Base-by-base conservation (phyloP, 2,797 vertebrate species). In the Sternarchorhynchus goeldii region DNA sequence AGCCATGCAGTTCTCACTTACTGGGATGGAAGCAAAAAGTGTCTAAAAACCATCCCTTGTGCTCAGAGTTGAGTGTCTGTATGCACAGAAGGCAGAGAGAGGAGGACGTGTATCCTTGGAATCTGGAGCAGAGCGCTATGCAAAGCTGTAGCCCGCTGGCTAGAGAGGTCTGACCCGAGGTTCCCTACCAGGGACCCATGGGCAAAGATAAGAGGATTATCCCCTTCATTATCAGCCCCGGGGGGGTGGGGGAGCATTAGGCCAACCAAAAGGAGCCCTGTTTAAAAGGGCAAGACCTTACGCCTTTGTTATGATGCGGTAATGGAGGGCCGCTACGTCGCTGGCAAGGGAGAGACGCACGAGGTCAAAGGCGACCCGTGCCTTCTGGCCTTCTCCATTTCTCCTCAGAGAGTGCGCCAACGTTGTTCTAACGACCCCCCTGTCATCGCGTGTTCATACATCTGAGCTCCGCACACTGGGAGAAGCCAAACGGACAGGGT, bases 121-220 rank as follows among this genome's bases (percentile, higher is more conserved):
- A 57, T 41, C 4, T 3, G 18, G 2, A 3, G 60, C 34, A 18
- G 58, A 70, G 53, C 4, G 6, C 8, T 5, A 1, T 4, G 25
- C 4, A 0, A 0, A 45, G 74, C 56, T 17, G 36, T 57, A 34
- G 32, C 6, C 45, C 34, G 41, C 73, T 56, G 59, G 36, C 8
- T 57, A 31, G 66, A 55, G 74, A 59, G 21, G 39, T 32, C 21
- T 57, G 34, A 59, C 41, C 25, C 17, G 63, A 81, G 67, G 72
- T 82, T 14, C 62, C 69, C 32, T 58, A 36, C 72, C 87, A 89
- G 90, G 57, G 10, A 56, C 17, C 84, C 87, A 86, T 18, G 59
- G 58, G 73, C 36, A 53, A 78, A 89, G 88, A 92, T 93, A 92
- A 92, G 89, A 91, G 91, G 92, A 91, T 92, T 92, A 91, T 12